Base-by-base conservation (phyloP, 2,113 vertebrate species). In the Kryptolebias marmoratus region DNA sequence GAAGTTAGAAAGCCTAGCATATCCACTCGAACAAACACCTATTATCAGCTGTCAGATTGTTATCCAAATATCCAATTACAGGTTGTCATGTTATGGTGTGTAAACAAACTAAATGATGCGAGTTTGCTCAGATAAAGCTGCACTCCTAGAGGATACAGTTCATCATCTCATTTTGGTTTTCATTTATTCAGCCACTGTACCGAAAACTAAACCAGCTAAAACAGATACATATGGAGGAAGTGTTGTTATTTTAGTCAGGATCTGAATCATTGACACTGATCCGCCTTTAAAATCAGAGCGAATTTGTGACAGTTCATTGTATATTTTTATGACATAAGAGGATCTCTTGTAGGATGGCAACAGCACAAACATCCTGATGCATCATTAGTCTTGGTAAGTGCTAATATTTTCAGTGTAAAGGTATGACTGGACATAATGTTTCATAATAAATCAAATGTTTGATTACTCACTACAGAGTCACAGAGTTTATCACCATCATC, bases 11-110 rank as follows among this genome's bases (percentile, higher is more conserved):
- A 79, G 67, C 68, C 66, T 73, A 71, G 65, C 7, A 15, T 56
- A 63, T 80, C 56, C 31, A 47, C 77, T 42, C 67, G 18, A 77
- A 73, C 56, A 68, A 75, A 86, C 69, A 81, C 68, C 61, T 71
- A 82, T 84, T 77, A 84, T 75, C 64, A 75, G 58, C 73, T 66
- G 81, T 77, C 79, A 70, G 64, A 69, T 67, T 75, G 60, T 79
- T 74, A 66, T 67, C 57, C 64, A 79, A 64, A 65, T 48, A 68
- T 62, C 62, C 49, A 79, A 82, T 87, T 79, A 88, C 1, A 15
- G 57, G 39, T 42, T 82, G 77, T 73, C 72, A 77, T 77, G 74
- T 79, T 71, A 47, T 48, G 64, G 73, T 78, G 73, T 66, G 45
- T 73, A 75, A 82, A 80, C 76, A 79, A 71, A 74, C 65, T 61